Base-by-base conservation (phyloP, 2,888 invertebrate species). In the Creontiades dilutus region DNA sequence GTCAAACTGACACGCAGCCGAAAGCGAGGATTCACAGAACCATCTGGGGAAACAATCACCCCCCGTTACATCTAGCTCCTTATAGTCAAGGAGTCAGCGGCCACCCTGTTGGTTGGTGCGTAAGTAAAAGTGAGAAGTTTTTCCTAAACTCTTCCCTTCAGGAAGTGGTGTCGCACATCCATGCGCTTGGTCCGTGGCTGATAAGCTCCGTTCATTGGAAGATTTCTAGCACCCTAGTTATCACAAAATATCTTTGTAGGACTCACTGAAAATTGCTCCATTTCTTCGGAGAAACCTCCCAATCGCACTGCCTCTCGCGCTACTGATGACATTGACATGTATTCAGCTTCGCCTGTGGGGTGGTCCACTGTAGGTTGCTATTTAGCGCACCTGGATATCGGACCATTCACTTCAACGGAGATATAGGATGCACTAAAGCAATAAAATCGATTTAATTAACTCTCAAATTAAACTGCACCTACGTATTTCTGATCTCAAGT, bases 61-160 rank as follows among this genome's bases (percentile, higher is more conserved):
- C n/a, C n/a, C n/a, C n/a, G n/a, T n/a, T n/a, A n/a, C n/a, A 52
- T 52, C 52, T 7, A 52, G 52, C 11, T 2, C 37, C 37, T 37
- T 37, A 7, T n/a, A n/a, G 52, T 52, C 52, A 52, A 11, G 52
- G 52, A 52, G 52, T 52, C 52, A 16, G 52, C 52, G 52, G 11
- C 11, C 52, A 52, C 11, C 11, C 11, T 52, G 2, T 52, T 52
- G 1, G 52, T 52, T 52, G 52, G 11, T 7, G 2, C 52, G 52
- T 87, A 92, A 91, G 92, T 75, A 19, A 27, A 75, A 19, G 75
- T 19, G 11, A 75, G 75, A 75, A 75, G 75, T 2, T 75, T n/a
- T 75, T 14, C 75, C 75, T 14, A 19, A 14, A 75, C 75, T 19
- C 1, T 75, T 75, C n/a, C 75, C 12, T 19, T 75, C 75, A 75